These are phyloP conservation scores for Glaucopsyche alexis DNA, from an alignment of 2,888 invertebrate species.

Conservation along the genomic window DNA sequence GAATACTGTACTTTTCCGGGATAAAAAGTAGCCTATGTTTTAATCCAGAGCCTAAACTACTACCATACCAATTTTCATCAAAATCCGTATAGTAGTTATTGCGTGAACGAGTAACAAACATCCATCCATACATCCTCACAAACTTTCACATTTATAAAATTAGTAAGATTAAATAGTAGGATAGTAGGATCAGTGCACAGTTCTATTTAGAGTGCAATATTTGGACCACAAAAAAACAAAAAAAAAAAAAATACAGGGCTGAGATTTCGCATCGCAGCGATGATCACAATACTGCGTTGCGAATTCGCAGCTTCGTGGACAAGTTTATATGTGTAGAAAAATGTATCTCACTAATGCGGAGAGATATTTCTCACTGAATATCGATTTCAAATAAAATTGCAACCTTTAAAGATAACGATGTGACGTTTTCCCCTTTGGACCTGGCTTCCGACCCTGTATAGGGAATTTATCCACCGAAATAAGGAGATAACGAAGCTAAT, in stretches of 20 bases:
- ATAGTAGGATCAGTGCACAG: no score
- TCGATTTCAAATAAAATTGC: conserved; percentile 81
- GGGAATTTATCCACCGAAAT: conserved; percentile 77
- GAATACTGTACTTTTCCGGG: no score
- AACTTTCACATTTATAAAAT: no score
- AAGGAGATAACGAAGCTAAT: conserved; percentile 77
- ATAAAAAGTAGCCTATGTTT: no score
- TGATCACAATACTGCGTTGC: neutral
- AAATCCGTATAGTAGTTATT: no score
- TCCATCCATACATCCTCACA: no score
- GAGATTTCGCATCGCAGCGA: neutral
- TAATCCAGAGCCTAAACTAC: no score
- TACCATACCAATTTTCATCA: no score
- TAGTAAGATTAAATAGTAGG: no score
- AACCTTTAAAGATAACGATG: conserved; percentile 80
- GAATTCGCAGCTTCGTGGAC: neutral
- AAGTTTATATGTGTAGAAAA: conserved; percentile 8
- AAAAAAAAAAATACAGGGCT: neutral
- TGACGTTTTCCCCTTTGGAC: conserved; percentile 74
- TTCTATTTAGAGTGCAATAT: no score
- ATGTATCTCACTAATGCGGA: conserved; percentile 44
- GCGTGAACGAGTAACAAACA: no score
- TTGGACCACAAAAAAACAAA: neutral
- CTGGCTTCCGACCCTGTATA: conserved; percentile 64
- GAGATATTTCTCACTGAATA: conserved; percentile 68